Evolutionary conservation across 1,140 invertebrate genomes (phyloP).

Genomic region (Orussus abietinus): DNA sequence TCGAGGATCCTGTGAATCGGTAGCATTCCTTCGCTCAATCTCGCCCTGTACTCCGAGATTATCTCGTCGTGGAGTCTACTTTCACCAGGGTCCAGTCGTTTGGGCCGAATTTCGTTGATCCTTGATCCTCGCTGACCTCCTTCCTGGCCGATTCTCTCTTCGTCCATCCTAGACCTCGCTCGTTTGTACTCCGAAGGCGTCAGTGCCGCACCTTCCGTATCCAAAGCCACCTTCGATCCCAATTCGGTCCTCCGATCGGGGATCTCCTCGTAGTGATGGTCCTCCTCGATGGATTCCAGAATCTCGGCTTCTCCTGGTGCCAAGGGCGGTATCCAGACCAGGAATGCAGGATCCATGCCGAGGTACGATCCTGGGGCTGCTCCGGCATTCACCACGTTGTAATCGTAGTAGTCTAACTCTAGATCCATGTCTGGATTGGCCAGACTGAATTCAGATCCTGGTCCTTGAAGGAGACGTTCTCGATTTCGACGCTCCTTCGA

Average conservation of each 20-base stretch:
- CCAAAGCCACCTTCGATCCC: constrained; percentile 12
- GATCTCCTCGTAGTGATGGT: constrained; percentile 25
- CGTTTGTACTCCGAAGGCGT: constrained; percentile 37
- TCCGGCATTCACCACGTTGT: constrained; percentile 75
- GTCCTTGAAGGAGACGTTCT: constrained; percentile 62
- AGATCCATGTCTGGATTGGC: constrained; percentile 68
- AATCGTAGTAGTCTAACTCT: constrained; percentile 85
- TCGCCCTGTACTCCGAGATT: constrained; percentile 38
- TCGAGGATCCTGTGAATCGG: constrained; percentile 45
- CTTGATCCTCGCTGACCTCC: not conserved
- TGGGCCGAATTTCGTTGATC: constrained; percentile 14
- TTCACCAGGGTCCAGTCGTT: constrained; percentile 22
- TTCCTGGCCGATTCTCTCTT: constrained; percentile 2
- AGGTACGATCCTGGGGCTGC: constrained; percentile 78
- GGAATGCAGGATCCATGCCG: constrained; percentile 81
- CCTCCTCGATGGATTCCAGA: constrained; percentile 20
- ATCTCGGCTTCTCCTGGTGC: constrained; percentile 41
- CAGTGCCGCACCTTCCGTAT: constrained; percentile 36
- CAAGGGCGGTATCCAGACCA: constrained; percentile 81
- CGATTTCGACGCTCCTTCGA: constrained; percentile 74
- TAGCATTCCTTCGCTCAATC: constrained; percentile 39
- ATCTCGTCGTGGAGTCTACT: constrained; percentile 37
- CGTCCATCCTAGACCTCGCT: constrained; percentile 18
- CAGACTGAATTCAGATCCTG: constrained; percentile 75
- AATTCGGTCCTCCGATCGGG: constrained; percentile 3